Evolutionary conservation across 35 echinoderm and acorn worm genomes (phyloP).

Genomic region (Ophiothrix spiculata): DNA sequence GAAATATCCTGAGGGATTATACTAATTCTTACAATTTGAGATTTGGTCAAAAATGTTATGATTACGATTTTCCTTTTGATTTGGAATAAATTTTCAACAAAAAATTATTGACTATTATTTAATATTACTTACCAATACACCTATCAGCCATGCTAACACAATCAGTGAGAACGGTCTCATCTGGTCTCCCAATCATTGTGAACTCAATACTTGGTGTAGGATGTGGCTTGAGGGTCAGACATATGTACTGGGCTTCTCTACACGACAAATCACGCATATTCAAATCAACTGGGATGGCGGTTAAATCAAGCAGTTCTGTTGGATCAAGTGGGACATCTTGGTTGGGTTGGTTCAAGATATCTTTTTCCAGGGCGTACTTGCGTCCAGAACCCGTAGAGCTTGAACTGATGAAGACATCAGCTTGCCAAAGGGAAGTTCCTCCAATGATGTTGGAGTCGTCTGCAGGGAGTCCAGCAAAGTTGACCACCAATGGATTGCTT

Average conservation of each 20-base stretch:
- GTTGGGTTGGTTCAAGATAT: conserved; percentile 33
- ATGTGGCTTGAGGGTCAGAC: conserved; percentile 56
- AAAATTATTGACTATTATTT: neutral
- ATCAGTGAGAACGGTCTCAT: conserved; percentile 43
- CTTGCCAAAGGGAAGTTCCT: conserved; percentile 55
- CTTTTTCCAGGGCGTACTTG: conserved; percentile 18
- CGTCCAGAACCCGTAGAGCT: conserved; percentile 40
- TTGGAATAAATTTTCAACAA: neutral
- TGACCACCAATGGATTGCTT: conserved; percentile 31
- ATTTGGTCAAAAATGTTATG: too few relatives aligned
- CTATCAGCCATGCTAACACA: conserved; percentile 54
- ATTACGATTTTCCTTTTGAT: too few relatives aligned
- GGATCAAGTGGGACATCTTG: conserved; percentile 37
- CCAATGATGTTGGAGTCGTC: conserved; percentile 29
- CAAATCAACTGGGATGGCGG: conserved; percentile 21
- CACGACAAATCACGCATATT: conserved; percentile 59
- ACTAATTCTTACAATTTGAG: too few relatives aligned
- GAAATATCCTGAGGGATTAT: too few relatives aligned
- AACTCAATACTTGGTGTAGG: conserved; percentile 41
- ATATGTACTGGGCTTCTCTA: conserved; percentile 58
- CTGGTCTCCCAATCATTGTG: conserved; percentile 53
- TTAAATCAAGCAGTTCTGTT: conserved; percentile 24
- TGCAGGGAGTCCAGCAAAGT: conserved; percentile 22
- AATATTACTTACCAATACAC: conserved; percentile 53
- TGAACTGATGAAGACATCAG: conserved; percentile 36